Conservation (phyloP, 2,888 invertebrate species). For the Drosophila anomelani region DNA sequence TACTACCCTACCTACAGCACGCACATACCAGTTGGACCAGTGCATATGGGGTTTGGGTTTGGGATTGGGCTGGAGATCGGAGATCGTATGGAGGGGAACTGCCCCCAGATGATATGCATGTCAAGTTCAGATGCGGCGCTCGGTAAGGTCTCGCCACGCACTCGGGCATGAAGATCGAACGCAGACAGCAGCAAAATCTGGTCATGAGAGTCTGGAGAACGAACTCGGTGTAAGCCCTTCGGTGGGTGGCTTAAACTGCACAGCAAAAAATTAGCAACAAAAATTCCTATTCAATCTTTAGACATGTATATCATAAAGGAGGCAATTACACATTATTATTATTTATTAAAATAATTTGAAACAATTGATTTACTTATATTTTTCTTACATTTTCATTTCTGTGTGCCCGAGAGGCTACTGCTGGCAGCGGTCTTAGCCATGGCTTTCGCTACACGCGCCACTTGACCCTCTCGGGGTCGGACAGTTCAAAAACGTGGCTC, state of each 20-base stretch:
- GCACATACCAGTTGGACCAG: conserved; percentile 56
- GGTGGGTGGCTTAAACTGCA: conserved; percentile 29
- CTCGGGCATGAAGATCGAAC: conserved; percentile 78
- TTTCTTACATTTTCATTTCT: not conserved
- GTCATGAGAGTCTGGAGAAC: conserved; percentile 21
- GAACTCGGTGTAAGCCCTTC: conserved; percentile 20
- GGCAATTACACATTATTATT: not conserved
- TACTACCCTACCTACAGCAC: conserved; percentile 49
- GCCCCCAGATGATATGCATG: conserved; percentile 59
- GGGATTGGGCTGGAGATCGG: not conserved
- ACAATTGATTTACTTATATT: not conserved
- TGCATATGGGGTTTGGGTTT: not conserved
- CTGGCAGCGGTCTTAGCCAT: conserved; percentile 49
- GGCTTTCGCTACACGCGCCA: conserved; percentile 81
- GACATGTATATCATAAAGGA: too few species aligned
- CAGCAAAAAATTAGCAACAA: not conserved
- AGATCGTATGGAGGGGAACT: conserved; percentile 1
- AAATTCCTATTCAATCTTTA: not conserved
- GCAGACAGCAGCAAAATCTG: conserved; percentile 12
- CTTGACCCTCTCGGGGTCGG: conserved; percentile 80
- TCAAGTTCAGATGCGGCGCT: conserved; percentile 63
- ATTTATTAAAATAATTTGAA: not conserved
- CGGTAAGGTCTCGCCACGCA: conserved; percentile 63
- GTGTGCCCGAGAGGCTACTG: conserved; percentile 16
- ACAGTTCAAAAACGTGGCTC: conserved; percentile 81